A percentile compares a stretch with the other conserved stretches of the same genome.
Conservation (phyloP, 1,140 invertebrate species). For the Drosophila lacertosa region DNA sequence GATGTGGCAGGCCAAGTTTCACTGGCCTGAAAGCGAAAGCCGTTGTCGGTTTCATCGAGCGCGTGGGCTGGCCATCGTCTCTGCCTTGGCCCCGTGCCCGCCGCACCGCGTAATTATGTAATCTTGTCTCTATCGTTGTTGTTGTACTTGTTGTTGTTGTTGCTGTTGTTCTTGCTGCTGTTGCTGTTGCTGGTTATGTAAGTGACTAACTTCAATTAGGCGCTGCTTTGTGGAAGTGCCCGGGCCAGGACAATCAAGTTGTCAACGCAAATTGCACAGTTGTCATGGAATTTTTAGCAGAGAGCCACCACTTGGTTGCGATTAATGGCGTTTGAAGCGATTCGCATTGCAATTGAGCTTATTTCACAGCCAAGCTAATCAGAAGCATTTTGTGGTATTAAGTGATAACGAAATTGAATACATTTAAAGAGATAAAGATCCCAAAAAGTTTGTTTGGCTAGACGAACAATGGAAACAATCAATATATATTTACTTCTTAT, state of each 20-base stretch:
- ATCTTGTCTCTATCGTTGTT: conserved; percentile 44
- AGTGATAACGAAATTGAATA: too few species aligned
- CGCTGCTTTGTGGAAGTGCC: conserved; percentile 23
- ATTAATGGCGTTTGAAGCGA: conserved; percentile 30
- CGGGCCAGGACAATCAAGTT: conserved; percentile 42
- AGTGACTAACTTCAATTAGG: conserved; percentile 71
- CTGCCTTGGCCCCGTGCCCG: conserved; percentile 1
- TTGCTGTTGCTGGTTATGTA: conserved; percentile 46
- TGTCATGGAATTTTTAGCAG: conserved; percentile 51
- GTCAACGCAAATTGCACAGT: conserved; percentile 60
- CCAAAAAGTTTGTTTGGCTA: too few species aligned
- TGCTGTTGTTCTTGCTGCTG: background rate
- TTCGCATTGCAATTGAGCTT: conserved; percentile 8
- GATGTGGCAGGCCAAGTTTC: conserved; percentile 36
- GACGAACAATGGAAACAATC: too few species aligned
- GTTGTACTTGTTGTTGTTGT: background rate
- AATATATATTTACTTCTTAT: too few species aligned
- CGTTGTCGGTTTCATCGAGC: conserved; percentile 10
- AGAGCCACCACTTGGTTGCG: background rate
- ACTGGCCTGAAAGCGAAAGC: conserved; percentile 58
- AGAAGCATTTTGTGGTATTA: background rate
- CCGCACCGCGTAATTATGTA: conserved; percentile 62
- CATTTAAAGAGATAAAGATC: too few species aligned
- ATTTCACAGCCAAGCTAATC: too few species aligned
- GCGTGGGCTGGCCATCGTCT: conserved; percentile 14